These are phyloP conservation scores for Boloria selene DNA, from an alignment of 2,888 invertebrate species.

Conservation along the genomic window DNA sequence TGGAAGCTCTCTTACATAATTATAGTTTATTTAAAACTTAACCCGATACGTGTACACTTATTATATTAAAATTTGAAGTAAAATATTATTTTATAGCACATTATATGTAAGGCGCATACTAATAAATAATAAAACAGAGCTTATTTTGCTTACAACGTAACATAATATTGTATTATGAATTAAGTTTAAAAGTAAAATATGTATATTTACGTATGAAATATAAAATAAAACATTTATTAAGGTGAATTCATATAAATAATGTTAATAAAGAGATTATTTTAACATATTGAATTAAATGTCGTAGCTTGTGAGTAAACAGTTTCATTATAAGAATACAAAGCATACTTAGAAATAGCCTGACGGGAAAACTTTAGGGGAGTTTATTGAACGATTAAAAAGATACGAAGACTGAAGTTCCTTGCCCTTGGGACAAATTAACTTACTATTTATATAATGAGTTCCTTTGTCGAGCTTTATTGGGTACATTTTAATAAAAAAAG, in stretches of 20 bases:
- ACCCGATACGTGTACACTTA: conserved; percentile 15
- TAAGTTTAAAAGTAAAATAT: no score
- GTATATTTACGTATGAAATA: no score
- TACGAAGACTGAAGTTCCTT: conserved; percentile 38
- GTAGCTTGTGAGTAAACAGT: conserved; percentile 1
- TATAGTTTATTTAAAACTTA: conserved; percentile 34
- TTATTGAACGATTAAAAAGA: conserved; percentile 47
- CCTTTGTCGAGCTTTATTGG: conserved; percentile 38
- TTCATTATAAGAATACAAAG: conserved; percentile 17
- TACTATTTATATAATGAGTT: conserved; percentile 43
- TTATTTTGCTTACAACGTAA: no score
- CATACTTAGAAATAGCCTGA: conserved; percentile 37
- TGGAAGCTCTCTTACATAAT: conserved; percentile 34
- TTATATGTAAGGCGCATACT: no score
- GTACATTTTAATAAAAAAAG: conserved; percentile 30
- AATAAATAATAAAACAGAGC: no score
- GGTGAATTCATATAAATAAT: no score
- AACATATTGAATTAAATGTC: background rate
- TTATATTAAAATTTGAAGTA: conserved; percentile 10
- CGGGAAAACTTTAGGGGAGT: conserved; percentile 41
- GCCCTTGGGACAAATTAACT: conserved; percentile 43
- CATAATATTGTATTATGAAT: no score
- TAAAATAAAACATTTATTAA: no score
- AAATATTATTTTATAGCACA: background rate
- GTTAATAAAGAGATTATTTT: no score